Base-by-base conservation (phyloP, 2,113 vertebrate genomes). In the Marcusenius ussheri region DNA sequence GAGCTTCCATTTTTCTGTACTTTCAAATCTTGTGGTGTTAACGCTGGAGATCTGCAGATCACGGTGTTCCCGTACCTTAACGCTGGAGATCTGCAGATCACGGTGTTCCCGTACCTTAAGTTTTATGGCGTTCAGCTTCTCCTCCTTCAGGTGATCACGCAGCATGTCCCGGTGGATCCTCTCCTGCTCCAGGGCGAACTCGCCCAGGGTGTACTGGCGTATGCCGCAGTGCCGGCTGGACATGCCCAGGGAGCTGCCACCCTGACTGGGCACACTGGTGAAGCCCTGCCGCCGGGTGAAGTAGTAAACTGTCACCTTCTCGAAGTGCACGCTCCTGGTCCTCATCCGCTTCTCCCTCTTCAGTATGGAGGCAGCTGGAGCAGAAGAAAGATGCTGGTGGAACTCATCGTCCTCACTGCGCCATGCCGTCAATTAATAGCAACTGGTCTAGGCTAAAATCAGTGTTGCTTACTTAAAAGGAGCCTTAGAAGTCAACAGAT, bases 191-290 rank as follows among this genome's bases (percentile, higher is more conserved):
- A 97, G 89, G 0, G 97, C 98, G 2, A 98, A 99, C 94, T 99
- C 98, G 31, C 98, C 95, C 6, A 99, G 97, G 0, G 97, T 97
- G 88, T 98, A 99, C 3, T 96, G 97, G 89, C 95, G 96, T 88
- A 98, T 95, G 0, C 96, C 96, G 93, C 97, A 98, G 93, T 99
- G 98, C 2, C 96, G 97, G 3, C 96, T 97, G 0, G 97, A 97
- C 98, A 99, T 99, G 58, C 98, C 98, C 96, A 99, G 93, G 0
- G 97, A 98, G 95, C 97, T 98, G 87, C 98, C 98, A 0, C 98
- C 98, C 91, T 99, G 98, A n/a, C 97, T 99, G 94, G 98, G 98
- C 90, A 99, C 98, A 0, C 96, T 99, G 56, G 97, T 98, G 95
- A 99, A 99, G 90, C 98, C 98, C 93, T 99, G 98, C 27, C 97